phyloP scores from a whole-genome alignment of 2,113 vertebrate species.

The Stegastes partitus region DNA sequence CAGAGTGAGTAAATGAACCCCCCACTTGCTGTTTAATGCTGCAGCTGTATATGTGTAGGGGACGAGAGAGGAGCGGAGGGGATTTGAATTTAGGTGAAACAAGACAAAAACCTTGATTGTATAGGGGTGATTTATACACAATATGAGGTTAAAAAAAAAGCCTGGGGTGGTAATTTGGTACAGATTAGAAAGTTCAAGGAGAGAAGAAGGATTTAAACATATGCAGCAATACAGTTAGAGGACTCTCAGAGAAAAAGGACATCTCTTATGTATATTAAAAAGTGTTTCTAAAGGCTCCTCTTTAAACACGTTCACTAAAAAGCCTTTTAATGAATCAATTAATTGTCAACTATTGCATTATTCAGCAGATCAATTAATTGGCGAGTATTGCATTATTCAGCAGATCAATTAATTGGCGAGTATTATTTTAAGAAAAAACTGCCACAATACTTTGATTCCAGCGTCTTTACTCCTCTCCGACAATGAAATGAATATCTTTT shows the following conservation, averaged over 20 bases:
- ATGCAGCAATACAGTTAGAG: neutral
- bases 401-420: no score
- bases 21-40: conserved; percentile 46
- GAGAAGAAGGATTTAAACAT: neutral
- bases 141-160: neutral
- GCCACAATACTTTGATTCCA: no score
- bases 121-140: neutral
- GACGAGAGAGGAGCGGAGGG: conserved; percentile 1
- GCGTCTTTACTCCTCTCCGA: no score
- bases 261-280: neutral
- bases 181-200: neutral
- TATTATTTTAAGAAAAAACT: no score
- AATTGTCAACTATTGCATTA: no score
- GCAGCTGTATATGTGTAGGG: conserved; percentile 28
- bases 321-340: no score
- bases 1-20: conserved; percentile 65
- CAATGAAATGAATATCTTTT: no score
- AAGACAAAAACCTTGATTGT: neutral
- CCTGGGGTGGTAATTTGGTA: neutral
- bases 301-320: neutral
- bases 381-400: no score
- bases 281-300: neutral
- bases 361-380: no score
- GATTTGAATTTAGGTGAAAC: conserved; percentile 9
- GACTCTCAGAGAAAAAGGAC: neutral